These are phyloP conservation scores for Ephestia elutella DNA, from an alignment of 1,140 invertebrate genomes.

Conservation along the genomic window DNA sequence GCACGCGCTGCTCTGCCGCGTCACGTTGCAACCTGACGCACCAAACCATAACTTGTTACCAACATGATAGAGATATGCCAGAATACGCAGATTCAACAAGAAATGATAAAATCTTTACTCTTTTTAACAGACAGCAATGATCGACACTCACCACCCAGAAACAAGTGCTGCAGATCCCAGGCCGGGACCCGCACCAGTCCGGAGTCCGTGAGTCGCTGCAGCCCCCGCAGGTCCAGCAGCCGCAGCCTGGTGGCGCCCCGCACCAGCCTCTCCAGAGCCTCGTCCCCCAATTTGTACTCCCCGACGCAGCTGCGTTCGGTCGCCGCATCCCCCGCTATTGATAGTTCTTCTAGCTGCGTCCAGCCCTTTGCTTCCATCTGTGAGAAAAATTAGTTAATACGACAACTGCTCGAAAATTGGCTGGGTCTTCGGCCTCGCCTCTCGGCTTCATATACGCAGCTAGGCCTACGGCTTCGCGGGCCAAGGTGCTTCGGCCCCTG, in stretches of 20 bases:
- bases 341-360: conserved; percentile 86
- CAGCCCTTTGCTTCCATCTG: conserved; percentile 86
- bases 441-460: no score
- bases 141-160: conserved; percentile 78
- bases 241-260: conserved; percentile 83
- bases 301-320: conserved; percentile 72
- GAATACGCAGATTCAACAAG: no score
- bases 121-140: not conserved
- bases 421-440: no score
- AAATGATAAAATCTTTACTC: no score
- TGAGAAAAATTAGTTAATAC: no score
- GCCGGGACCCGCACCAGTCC: conserved; percentile 85
- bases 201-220: conserved; percentile 83
- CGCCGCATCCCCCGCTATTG: conserved; percentile 79
- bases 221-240: conserved; percentile 86
- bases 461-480: no score
- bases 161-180: conserved; percentile 89
- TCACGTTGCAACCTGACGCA: conserved; percentile 79
- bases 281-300: conserved; percentile 82
- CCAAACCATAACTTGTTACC: not conserved
- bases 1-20: conserved; percentile 79
- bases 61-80: no score
- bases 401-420: no score
- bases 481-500: no score
- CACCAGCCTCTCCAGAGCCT: conserved; percentile 83